Conservation (phyloP, 2,888 invertebrate genomes). For the Hedychridium roseum region DNA sequence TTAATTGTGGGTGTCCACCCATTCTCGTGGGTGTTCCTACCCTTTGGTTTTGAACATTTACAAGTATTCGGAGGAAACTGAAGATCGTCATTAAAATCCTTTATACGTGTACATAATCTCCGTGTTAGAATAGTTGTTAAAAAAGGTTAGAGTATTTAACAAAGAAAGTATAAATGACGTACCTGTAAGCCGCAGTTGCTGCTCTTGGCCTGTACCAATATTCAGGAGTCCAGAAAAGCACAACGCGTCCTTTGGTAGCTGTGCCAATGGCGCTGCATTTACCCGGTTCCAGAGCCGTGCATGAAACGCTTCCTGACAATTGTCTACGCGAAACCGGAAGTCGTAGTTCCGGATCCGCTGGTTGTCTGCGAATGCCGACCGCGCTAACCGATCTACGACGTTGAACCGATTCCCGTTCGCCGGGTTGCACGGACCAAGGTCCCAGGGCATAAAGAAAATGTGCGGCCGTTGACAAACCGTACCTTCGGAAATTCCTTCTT, state of each 20-base stretch:
- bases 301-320: slow-evolving; percentile 64
- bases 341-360: slow-evolving; percentile 59
- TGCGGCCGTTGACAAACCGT: slow-evolving; percentile 63
- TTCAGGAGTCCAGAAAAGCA: slow-evolving; percentile 68
- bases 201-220: slow-evolving; percentile 67
- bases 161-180: neutral
- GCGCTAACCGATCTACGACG: slow-evolving; percentile 62
- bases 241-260: slow-evolving; percentile 50
- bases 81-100: too few species aligned
- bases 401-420: slow-evolving; percentile 64
- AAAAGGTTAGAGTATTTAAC: neutral
- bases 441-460: slow-evolving; percentile 66
- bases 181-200: slow-evolving; percentile 61
- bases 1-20: too few species aligned
- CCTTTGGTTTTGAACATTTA: too few species aligned
- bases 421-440: slow-evolving; percentile 64
- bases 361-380: slow-evolving; percentile 59
- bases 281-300: slow-evolving; percentile 53
- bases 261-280: slow-evolving; percentile 25
- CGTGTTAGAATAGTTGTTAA: neutral
- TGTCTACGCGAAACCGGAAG: slow-evolving; percentile 64
- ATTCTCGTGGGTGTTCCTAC: too few species aligned
- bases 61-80: too few species aligned
- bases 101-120: too few species aligned
- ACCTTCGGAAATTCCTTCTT: slow-evolving; percentile 61